These are phyloP conservation scores for Graphium colonna DNA, from an alignment of 2,888 invertebrate species.

Conservation along the genomic window DNA sequence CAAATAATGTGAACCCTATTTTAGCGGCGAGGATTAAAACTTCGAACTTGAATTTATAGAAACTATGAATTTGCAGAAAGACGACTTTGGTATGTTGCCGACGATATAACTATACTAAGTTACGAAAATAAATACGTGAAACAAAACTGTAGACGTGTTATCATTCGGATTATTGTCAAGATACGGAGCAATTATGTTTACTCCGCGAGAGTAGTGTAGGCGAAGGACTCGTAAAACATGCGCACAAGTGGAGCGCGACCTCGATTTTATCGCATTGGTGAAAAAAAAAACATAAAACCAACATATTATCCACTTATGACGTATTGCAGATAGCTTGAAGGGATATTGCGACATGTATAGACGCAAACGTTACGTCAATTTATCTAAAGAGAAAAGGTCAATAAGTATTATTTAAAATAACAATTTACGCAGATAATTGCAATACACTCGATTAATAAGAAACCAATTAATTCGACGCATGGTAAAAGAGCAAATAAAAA, in stretches of 20 bases:
- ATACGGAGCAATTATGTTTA: neutral
- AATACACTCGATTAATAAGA: too few species aligned
- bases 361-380: neutral
- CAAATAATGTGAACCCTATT: too few species aligned
- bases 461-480: too few species aligned
- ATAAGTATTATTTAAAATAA: neutral
- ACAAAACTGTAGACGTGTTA: neutral
- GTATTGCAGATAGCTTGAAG: neutral
- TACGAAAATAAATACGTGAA: too few species aligned
- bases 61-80: too few species aligned
- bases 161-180: neutral
- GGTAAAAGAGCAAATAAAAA: too few species aligned
- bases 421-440: too few species aligned
- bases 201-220: neutral
- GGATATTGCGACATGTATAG: neutral
- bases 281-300: conserved; percentile 9
- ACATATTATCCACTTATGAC: conserved; percentile 8
- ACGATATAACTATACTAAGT: too few species aligned
- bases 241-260: conserved; percentile 13
- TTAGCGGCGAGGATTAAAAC: too few species aligned
- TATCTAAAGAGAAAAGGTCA: neutral
- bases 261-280: conserved; percentile 1
- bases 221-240: conserved; percentile 9
- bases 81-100: too few species aligned
- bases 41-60: too few species aligned